Evolutionary conservation across 2,888 invertebrate species (phyloP).

Genomic region (Monochamus alternatus): DNA sequence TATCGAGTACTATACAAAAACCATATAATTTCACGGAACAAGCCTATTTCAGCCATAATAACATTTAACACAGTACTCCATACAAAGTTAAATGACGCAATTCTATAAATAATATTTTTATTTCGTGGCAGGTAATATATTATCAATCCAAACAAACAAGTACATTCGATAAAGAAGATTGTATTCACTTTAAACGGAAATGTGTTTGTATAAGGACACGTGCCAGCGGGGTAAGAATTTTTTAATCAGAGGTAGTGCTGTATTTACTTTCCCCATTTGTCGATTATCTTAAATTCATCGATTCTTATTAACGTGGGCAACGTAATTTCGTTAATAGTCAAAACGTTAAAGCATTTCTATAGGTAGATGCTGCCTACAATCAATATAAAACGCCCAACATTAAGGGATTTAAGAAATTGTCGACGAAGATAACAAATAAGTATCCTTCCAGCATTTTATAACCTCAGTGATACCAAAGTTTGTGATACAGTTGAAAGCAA

Average conservation of each 20-base stretch:
- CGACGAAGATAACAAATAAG: not conserved
- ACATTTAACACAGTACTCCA: not conserved
- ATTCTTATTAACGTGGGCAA: not conserved
- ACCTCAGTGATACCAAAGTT: too few relatives aligned
- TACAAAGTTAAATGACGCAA: not conserved
- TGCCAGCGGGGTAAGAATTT: not conserved
- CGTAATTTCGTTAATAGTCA: not conserved
- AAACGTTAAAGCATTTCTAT: not conserved
- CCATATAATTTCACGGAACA: not conserved
- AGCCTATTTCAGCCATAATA: not conserved
- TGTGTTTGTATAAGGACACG: not conserved
- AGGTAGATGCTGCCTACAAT: not conserved
- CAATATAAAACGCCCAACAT: not conserved
- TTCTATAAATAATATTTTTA: not conserved
- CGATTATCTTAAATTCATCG: not conserved
- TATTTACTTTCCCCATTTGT: not conserved
- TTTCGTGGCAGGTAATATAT: not conserved
- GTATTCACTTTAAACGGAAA: not conserved
- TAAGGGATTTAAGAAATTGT: not conserved
- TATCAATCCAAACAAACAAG: not conserved
- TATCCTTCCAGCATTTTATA: too few relatives aligned
- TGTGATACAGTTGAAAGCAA: too few relatives aligned
- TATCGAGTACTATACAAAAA: too few relatives aligned
- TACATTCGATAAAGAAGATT: not conserved
- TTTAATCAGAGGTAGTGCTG: not conserved